phyloP scores from a whole-genome alignment of 30 jellyfish, hydroid and myxozoan species.

The Aurelia coerulea region DNA sequence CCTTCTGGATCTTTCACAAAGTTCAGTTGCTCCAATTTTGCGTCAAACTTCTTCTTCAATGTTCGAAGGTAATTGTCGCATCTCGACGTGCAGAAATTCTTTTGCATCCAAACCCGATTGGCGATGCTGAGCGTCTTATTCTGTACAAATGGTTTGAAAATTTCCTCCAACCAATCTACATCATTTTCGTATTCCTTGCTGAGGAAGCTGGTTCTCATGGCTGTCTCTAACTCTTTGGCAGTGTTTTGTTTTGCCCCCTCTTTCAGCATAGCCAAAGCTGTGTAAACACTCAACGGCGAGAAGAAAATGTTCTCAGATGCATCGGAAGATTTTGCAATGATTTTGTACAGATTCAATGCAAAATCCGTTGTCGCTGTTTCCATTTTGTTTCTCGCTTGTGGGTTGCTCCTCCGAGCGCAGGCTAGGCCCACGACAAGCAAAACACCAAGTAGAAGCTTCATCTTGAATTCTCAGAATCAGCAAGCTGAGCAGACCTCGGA shows the following conservation, averaged over 20 bases:
- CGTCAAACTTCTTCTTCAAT: slow-evolving; percentile 11
- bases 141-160: slow-evolving; percentile 26
- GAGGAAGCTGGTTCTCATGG: slow-evolving; percentile 41
- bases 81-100: slow-evolving; percentile 25
- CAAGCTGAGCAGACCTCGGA: not conserved
- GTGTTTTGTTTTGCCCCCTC: slow-evolving; percentile 72
- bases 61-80: slow-evolving; percentile 25
- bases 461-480: not conserved
- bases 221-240: slow-evolving; percentile 45
- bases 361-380: slow-evolving; percentile 60
- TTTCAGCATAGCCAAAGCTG: slow-evolving; percentile 73
- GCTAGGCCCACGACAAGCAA: not conserved
- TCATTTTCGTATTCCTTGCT: not conserved
- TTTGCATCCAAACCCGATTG: slow-evolving; percentile 80
- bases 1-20: slow-evolving; percentile 47
- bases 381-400: not conserved
- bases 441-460: slow-evolving; percentile 4
- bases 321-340: slow-evolving; percentile 29
- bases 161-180: slow-evolving; percentile 1
- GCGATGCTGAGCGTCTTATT: slow-evolving; percentile 60
- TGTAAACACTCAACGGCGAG: slow-evolving; percentile 74
- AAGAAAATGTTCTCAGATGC: slow-evolving; percentile 49
- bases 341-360: slow-evolving; percentile 58
- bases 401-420: not conserved
- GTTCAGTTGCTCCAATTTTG: slow-evolving; percentile 43